Conservation (phyloP, 1,140 invertebrate genomes). For the Pollicipes pollicipes region DNA sequence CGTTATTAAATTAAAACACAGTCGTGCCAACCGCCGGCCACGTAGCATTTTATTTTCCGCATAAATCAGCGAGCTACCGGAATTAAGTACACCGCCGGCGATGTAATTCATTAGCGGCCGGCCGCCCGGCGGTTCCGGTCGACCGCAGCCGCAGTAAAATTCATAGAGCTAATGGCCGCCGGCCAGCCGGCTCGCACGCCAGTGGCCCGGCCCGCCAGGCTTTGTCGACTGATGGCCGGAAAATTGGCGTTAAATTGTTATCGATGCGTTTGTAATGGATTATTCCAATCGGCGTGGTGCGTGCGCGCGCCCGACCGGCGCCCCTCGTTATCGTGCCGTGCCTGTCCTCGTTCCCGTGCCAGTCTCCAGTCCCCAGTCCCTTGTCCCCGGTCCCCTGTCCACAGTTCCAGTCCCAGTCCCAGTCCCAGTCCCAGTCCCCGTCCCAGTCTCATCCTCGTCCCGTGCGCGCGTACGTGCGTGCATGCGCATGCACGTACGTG, state of each 20-base stretch:
- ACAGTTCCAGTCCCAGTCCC: too few species aligned
- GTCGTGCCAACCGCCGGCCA: neutral
- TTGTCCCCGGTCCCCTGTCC: too few species aligned
- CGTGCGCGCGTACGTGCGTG: too few species aligned
- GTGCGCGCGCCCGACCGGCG: neutral
- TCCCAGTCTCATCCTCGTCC: too few species aligned
- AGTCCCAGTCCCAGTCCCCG: too few species aligned
- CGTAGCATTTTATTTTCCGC: neutral
- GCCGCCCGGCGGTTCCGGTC: too few species aligned
- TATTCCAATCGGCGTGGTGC: neutral
- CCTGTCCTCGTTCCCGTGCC: too few species aligned
- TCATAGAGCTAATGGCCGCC: neutral
- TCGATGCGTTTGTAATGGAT: neutral
- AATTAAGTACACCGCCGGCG: neutral
- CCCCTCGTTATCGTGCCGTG: neutral
- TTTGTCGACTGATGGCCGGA: neutral
- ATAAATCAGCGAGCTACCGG: conserved; percentile 1
- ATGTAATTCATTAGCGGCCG: neutral
- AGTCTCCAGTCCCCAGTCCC: too few species aligned
- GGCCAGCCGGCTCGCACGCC: too few species aligned
- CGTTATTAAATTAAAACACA: neutral
- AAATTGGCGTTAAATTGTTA: neutral
- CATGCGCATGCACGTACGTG: too few species aligned
- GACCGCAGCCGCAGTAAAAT: too few species aligned
- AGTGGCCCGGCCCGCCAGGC: too few species aligned